These are phyloP conservation scores for Cataglyphis rosenhaueri DNA, from an alignment of 2,888 invertebrate species.

Conservation along the genomic window DNA sequence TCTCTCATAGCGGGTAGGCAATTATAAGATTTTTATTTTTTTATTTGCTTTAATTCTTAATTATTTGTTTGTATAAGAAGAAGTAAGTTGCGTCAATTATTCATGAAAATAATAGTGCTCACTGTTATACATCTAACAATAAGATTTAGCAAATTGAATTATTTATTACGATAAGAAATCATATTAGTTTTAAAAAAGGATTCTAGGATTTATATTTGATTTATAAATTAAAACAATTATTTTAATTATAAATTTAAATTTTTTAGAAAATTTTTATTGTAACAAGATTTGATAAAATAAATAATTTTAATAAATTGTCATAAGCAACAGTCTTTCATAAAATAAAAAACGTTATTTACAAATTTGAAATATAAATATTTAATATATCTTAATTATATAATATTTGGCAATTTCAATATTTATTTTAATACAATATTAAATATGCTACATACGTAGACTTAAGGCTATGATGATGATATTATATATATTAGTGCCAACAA, in stretches of 20 bases:
- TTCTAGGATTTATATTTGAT: not conserved
- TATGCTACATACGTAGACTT: not conserved
- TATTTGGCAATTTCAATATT: not conserved
- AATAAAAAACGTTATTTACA: too few relatives aligned
- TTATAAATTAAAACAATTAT: not conserved
- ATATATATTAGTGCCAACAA: not conserved
- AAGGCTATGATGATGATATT: not conserved
- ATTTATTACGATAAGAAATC: not conserved
- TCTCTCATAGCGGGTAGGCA: constrained; percentile 74
- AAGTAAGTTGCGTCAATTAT: not conserved
- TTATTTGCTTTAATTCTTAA: constrained; percentile 2
- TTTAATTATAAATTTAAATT: not conserved
- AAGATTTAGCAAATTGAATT: constrained; percentile 1
- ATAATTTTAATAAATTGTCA: not conserved
- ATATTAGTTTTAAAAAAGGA: not conserved
- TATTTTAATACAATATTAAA: not conserved
- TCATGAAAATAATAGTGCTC: not conserved
- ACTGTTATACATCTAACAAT: not conserved
- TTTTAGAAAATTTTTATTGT: not conserved
- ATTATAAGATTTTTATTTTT: constrained; percentile 10
- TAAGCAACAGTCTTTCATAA: too few relatives aligned
- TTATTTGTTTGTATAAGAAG: not conserved
- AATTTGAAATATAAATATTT: not conserved
- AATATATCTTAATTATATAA: not conserved
- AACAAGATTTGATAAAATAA: constrained; percentile 3